These are phyloP conservation scores for Nesoenas mayeri DNA, from an alignment of 2,113 vertebrate genomes.

Conservation along the genomic window DNA sequence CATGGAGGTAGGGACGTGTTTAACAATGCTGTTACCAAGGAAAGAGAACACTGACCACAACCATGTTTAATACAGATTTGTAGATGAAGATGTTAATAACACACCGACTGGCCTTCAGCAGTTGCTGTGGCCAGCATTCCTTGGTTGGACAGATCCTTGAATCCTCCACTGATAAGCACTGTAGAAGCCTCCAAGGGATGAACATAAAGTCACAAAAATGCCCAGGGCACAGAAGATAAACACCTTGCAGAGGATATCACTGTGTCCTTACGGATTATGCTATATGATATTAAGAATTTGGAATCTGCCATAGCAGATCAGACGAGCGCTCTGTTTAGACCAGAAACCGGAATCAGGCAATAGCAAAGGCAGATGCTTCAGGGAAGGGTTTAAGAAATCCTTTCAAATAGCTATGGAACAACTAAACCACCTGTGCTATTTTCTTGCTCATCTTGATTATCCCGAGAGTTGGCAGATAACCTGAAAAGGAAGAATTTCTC, in stretches of 20 bases:
- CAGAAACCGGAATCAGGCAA: background rate
- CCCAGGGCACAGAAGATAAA: background rate
- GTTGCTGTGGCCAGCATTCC: rapidly evolving
- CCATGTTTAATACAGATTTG: background rate
- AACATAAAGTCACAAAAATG: background rate
- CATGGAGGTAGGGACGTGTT: rapidly evolving
- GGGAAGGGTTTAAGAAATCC: background rate
- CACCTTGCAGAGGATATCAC: background rate
- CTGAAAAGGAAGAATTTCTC: background rate
- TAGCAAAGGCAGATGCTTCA: background rate
- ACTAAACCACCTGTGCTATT: background rate
- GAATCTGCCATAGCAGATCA: conserved; percentile 4
- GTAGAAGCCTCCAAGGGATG: background rate
- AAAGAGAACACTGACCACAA: background rate
- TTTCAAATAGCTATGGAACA: background rate
- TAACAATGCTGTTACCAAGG: background rate
- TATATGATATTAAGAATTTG: background rate
- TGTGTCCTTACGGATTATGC: background rate
- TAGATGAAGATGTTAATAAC: background rate
- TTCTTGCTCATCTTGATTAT: background rate
- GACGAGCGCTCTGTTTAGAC: background rate
- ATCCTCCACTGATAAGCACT: background rate
- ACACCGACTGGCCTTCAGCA: background rate
- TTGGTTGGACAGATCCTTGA: background rate
- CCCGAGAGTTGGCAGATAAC: background rate